Conservation (phyloP, 2,888 invertebrate genomes). For the Ichneumoninae sp. region DNA sequence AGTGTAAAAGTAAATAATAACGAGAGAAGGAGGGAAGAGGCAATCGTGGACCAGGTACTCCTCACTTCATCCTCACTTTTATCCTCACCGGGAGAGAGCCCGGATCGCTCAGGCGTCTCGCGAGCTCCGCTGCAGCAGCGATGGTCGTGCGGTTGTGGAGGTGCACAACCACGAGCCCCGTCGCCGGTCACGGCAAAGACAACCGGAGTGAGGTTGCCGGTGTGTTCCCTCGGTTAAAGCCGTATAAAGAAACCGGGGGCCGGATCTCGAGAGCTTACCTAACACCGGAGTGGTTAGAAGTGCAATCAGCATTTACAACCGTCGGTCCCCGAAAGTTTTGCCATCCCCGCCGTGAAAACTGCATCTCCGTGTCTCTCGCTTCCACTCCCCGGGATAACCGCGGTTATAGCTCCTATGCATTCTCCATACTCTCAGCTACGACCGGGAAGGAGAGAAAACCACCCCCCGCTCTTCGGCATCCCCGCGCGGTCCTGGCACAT, state of each 20-base stretch:
- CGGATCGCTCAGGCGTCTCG: constrained; percentile 5
- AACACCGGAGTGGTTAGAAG: constrained; percentile 73
- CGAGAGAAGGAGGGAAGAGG: constrained; percentile 21
- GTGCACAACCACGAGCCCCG: neutral
- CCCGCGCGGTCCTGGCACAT: constrained; percentile 33
- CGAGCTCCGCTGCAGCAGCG: neutral
- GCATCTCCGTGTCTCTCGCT: constrained; percentile 7
- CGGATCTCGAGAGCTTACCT: constrained; percentile 57
- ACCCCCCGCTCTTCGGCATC: constrained; percentile 24
- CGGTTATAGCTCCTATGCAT: constrained; percentile 13
- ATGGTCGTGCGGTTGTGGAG: constrained; percentile 19
- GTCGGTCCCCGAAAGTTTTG: constrained; percentile 75
- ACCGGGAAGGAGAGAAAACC: constrained; percentile 37
- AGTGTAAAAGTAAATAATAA: constrained; percentile 57
- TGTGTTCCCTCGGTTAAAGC: constrained; percentile 46
- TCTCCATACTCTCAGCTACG: constrained; percentile 26
- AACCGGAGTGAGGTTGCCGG: constrained; percentile 13
- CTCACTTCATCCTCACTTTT: constrained; percentile 13
- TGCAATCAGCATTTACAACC: constrained; percentile 81
- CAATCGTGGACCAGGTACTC: constrained; percentile 31
- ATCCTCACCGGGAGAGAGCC: constrained; percentile 34
- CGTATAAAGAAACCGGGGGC: constrained; percentile 67
- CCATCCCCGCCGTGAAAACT: constrained; percentile 64
- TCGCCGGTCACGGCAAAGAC: constrained; percentile 23
- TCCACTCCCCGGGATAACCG: constrained; percentile 3